A percentile compares a stretch with the other conserved stretches of the same genome.
These are phyloP conservation scores for Gymnorhina tibicen DNA, from an alignment of 2,113 vertebrate genomes.

Conservation along the genomic window DNA sequence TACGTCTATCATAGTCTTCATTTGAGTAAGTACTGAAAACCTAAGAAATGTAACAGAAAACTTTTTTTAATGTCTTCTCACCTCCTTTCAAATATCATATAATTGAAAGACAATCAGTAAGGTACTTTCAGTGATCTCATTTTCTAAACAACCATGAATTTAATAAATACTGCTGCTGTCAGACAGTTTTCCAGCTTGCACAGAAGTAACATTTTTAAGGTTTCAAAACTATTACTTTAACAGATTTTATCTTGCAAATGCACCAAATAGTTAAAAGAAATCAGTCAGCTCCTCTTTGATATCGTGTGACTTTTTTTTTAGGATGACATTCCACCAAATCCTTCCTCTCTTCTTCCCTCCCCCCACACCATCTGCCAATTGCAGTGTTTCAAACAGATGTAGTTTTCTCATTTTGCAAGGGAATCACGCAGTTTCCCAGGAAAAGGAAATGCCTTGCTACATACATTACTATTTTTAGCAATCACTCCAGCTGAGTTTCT, in stretches of 20 bases:
- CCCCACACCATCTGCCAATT: conserved; percentile 15
- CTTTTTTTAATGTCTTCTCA: not conserved
- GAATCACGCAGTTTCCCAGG: conserved; percentile 23
- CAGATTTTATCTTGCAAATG: not conserved
- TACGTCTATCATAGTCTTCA: conserved; percentile 90
- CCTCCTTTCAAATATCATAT: not conserved
- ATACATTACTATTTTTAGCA: conserved; percentile 50
- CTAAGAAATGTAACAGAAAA: conserved; percentile 57
- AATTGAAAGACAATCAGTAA: not conserved
- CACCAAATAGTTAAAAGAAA: not conserved
- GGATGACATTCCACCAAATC: not conserved
- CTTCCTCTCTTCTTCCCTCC: not conserved
- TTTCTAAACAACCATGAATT: not conserved
- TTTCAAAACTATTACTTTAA: not conserved
- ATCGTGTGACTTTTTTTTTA: not conserved
- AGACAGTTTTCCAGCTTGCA: not conserved
- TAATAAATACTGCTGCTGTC: not conserved
- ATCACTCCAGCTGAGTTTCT: conserved; percentile 14
- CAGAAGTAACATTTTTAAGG: not conserved
- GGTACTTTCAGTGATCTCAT: not conserved
- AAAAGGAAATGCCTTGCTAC: conserved; percentile 60
- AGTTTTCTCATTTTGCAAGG: conserved; percentile 18
- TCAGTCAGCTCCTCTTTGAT: not conserved
- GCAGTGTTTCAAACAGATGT: not conserved
- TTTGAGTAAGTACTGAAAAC: conserved; percentile 90